Conservation (phyloP, 2,113 vertebrate genomes). For the Gadus macrocephalus region DNA sequence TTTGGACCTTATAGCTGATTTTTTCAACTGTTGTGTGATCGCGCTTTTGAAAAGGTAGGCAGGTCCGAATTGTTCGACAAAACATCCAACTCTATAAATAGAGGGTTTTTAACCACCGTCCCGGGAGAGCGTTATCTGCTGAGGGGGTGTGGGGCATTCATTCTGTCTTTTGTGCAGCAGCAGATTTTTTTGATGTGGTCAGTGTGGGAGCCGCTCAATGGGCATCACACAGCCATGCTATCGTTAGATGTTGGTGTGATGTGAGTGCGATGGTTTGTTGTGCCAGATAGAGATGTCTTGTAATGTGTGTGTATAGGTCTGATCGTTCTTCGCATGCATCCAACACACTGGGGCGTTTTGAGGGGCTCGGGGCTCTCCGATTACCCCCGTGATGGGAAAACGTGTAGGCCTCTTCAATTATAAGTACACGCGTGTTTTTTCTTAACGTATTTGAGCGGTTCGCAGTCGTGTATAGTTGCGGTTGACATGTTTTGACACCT, state of each 20-base stretch:
- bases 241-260: background rate
- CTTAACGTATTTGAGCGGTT: background rate
- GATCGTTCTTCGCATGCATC: background rate
- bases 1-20: constrained; percentile 35
- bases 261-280: background rate
- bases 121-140: constrained; percentile 32
- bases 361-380: constrained; percentile 13
- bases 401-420: constrained; percentile 30
- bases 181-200: constrained; percentile 9
- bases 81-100: constrained; percentile 10
- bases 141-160: constrained; percentile 26
- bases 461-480: background rate
- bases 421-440: constrained; percentile 3
- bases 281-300: constrained; percentile 6
- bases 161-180: constrained; percentile 63
- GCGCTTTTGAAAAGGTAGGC: constrained; percentile 50
- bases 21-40: constrained; percentile 31
- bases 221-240: no score
- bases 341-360: background rate
- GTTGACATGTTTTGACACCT: constrained; percentile 43
- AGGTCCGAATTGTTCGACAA: background rate
- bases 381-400: constrained; percentile 15
- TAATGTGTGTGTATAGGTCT: constrained; percentile 1
- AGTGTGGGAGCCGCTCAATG: no score
- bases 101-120: constrained; percentile 21